A percentile compares a stretch with the other conserved stretches of the same genome.
Evolutionary conservation across 2,888 invertebrate species (phyloP).

Genomic region (Acrobasis suavella): DNA sequence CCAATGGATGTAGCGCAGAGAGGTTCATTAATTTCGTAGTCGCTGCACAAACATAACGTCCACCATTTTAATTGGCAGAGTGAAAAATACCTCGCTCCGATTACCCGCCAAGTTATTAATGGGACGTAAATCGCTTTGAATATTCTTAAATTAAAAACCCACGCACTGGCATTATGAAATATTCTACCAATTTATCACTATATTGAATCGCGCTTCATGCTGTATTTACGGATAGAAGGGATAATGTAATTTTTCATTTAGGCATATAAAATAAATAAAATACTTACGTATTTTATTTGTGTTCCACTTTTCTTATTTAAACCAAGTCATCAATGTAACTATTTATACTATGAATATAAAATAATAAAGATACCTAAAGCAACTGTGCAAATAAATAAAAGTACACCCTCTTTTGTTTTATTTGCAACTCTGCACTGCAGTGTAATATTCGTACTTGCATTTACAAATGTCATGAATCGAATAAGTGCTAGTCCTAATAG

Average conservation of each 20-base stretch:
- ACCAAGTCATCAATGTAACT: too few species aligned
- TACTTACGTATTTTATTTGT: too few species aligned
- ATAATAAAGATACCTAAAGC: too few species aligned
- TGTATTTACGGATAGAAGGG: neutral
- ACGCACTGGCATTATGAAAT: conserved; percentile 38
- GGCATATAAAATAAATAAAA: too few species aligned
- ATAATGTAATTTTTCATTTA: too few species aligned
- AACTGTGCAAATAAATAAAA: too few species aligned
- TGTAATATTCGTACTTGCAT: too few species aligned
- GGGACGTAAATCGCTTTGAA: conserved; percentile 54
- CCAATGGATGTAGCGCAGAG: conserved; percentile 38
- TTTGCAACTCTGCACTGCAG: too few species aligned
- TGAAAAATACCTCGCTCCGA: conserved; percentile 73
- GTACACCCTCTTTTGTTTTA: too few species aligned
- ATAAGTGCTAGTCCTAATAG: conserved; percentile 5
- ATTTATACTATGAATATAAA: too few species aligned
- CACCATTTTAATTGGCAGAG: conserved; percentile 73
- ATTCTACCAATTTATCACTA: conserved; percentile 42
- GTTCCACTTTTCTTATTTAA: too few species aligned
- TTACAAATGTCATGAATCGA: too few species aligned
- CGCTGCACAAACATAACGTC: conserved; percentile 57
- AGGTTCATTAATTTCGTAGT: conserved; percentile 65
- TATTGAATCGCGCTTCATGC: conserved; percentile 11
- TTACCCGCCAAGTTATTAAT: conserved; percentile 64
- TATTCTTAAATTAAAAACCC: conserved; percentile 43